These are phyloP conservation scores for Pogonocichla stellata DNA, from an alignment of 2,113 vertebrate genomes.

Conservation along the genomic window DNA sequence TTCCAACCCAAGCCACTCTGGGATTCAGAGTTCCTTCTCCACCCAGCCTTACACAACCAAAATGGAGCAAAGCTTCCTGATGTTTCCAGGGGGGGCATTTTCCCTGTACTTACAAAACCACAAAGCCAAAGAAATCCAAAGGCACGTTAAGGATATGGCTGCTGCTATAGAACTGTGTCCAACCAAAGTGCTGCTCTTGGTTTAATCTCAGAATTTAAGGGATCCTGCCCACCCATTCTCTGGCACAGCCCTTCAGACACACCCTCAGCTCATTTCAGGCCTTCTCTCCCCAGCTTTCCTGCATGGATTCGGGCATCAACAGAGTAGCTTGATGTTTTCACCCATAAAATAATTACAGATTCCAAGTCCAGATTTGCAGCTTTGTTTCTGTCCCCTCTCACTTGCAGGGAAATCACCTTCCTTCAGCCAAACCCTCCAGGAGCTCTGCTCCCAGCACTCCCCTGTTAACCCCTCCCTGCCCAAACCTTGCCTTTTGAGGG, in stretches of 20 bases:
- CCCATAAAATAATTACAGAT: neutral
- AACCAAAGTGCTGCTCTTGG: neutral
- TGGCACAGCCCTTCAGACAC: neutral
- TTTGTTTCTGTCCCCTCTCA: neutral
- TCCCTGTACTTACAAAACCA: neutral
- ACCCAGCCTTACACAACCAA: neutral
- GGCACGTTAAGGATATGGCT: fast-evolving
- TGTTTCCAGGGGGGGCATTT: neutral
- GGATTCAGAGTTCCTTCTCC: neutral
- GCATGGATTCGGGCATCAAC: neutral
- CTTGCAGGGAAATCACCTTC: fast-evolving
- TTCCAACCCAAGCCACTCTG: neutral
- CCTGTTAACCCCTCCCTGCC: neutral
- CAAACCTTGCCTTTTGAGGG: neutral
- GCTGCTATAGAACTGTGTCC: neutral
- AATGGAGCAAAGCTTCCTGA: neutral
- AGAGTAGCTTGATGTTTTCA: neutral
- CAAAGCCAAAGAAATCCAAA: neutral
- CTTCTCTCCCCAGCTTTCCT: neutral
- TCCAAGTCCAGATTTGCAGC: neutral
- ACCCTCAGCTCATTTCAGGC: neutral
- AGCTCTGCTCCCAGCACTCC: neutral
- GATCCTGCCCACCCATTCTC: neutral
- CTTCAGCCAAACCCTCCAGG: neutral
- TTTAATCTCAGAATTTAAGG: neutral